Evolutionary conservation across 2,888 invertebrate genomes (phyloP).

Genomic region (Phaedon cochleariae): DNA sequence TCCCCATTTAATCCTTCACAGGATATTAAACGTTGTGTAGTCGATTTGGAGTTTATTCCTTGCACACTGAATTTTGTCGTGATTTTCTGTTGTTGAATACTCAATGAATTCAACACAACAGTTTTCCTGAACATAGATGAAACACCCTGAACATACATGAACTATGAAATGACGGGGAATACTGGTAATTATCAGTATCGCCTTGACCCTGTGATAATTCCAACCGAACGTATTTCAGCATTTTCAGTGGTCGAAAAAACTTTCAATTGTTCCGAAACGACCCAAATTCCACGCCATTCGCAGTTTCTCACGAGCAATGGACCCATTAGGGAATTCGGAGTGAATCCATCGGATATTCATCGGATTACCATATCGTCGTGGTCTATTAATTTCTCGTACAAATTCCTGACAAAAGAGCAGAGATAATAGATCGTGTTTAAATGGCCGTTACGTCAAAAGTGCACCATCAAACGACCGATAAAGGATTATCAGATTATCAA

Average conservation of each 20-base stretch:
- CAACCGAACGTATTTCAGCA: not conserved
- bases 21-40: no score
- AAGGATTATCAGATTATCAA: not conserved
- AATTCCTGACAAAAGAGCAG: conserved; percentile 10
- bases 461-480: no score
- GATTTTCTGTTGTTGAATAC: no score
- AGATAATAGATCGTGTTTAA: conserved; percentile 1
- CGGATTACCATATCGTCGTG: conserved; percentile 14
- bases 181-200: no score
- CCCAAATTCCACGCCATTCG: conserved; percentile 1
- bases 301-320: not conserved
- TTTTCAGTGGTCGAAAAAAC: not conserved
- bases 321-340: conserved; percentile 1
- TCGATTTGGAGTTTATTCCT: no score
- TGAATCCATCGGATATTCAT: not conserved
- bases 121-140: no score
- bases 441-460: not conserved
- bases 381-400: conserved; percentile 4
- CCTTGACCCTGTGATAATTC: not conserved
- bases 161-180: no score
- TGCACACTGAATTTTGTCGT: no score
- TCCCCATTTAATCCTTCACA: no score
- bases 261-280: not conserved
- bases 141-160: no score
- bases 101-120: no score